Conservation (phyloP, 2,888 invertebrate genomes). For the Caradrina kadenii region DNA sequence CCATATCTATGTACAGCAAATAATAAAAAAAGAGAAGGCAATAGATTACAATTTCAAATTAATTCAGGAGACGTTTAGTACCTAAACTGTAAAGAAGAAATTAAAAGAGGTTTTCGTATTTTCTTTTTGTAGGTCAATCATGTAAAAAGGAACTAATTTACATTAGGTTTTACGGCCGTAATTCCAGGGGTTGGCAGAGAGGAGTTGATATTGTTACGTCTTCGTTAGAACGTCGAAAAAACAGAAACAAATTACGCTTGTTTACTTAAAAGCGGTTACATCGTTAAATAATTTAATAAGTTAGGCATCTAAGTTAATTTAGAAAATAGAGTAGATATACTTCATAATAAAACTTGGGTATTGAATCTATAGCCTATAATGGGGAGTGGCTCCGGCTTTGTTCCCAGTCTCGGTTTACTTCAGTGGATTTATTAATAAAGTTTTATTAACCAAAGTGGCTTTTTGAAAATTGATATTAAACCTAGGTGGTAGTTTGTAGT, state of each 20-base stretch:
- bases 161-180: slow-evolving; percentile 50
- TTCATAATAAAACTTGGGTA: slow-evolving; percentile 27
- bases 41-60: slow-evolving; percentile 51
- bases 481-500: slow-evolving; percentile 29
- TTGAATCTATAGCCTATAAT: slow-evolving; percentile 37
- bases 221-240: slow-evolving; percentile 37
- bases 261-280: slow-evolving; percentile 32
- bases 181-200: slow-evolving; percentile 23
- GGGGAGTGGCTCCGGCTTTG: slow-evolving; percentile 14
- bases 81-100: slow-evolving; percentile 25
- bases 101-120: slow-evolving; percentile 41
- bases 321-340: slow-evolving; percentile 34
- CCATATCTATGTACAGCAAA: slow-evolving; percentile 36
- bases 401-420: slow-evolving; percentile 30
- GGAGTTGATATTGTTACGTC: slow-evolving; percentile 33
- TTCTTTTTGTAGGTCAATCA: slow-evolving; percentile 45
- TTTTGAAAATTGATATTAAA: slow-evolving; percentile 50
- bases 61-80: slow-evolving; percentile 39
- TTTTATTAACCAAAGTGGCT: slow-evolving; percentile 62
- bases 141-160: slow-evolving; percentile 49
- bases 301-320: slow-evolving; percentile 24
- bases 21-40: slow-evolving; percentile 41
- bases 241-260: slow-evolving; percentile 18
- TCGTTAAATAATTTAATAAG: slow-evolving; percentile 23
- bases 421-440: slow-evolving; percentile 73